phyloP scores from a whole-genome alignment of 2,888 invertebrate genomes.

The Tanytarsus gracilentus region DNA sequence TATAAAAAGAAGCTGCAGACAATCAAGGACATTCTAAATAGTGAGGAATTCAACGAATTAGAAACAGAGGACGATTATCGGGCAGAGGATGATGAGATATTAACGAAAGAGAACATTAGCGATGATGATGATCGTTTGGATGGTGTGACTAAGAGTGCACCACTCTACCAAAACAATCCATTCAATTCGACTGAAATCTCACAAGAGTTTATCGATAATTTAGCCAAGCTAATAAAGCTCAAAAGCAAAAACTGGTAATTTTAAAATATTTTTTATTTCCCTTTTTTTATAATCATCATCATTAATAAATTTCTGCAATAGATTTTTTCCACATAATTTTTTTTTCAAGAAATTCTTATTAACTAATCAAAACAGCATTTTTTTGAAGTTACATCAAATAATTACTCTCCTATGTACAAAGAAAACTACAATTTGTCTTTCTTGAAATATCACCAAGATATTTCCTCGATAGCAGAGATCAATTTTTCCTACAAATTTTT shows the following conservation, averaged over 20 bases:
- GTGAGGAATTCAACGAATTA: not conserved
- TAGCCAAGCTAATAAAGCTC: slow-evolving; percentile 9
- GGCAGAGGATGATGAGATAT: not conserved
- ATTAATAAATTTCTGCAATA: no score
- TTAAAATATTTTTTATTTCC: slow-evolving; percentile 21
- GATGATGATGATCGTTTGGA: slow-evolving; percentile 5
- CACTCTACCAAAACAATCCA: slow-evolving; percentile 11
- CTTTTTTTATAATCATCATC: slow-evolving; percentile 7
- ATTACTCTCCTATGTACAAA: no score
- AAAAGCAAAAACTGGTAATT: slow-evolving; percentile 22
- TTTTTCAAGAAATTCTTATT: no score
- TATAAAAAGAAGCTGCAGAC: slow-evolving; percentile 11
- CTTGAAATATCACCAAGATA: not conserved
- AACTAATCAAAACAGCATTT: no score
- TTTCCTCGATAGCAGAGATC: not conserved
- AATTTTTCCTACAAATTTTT: not conserved
- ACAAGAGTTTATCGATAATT: slow-evolving; percentile 16
- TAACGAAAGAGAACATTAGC: no score
- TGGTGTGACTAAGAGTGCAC: not conserved
- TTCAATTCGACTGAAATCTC: slow-evolving; percentile 8
- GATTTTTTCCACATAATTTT: no score
- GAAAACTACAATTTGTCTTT: not conserved
- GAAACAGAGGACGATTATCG: not conserved
- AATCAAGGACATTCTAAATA: slow-evolving; percentile 22
- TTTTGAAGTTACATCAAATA: no score